These are phyloP conservation scores for Pachypanchax playfairii DNA, from an alignment of 2,113 vertebrate genomes.

Conservation along the genomic window DNA sequence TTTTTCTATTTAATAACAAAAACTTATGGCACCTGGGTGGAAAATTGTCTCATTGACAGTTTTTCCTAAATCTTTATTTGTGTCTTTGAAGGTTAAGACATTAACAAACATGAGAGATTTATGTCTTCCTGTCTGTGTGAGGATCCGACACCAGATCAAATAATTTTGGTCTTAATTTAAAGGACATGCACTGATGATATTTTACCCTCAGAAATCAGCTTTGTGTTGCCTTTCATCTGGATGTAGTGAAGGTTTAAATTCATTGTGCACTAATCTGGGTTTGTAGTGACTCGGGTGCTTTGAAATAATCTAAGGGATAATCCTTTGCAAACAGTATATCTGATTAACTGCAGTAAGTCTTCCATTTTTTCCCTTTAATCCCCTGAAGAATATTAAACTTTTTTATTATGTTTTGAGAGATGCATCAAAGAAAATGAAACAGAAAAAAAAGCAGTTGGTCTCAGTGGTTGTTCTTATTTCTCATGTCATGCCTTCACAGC, in stretches of 20 bases:
- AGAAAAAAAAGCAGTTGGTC: conserved; percentile 17
- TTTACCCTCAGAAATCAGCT: conserved; percentile 27
- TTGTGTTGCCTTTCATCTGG: conserved; percentile 1
- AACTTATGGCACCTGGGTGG: not conserved
- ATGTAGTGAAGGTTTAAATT: conserved; percentile 39
- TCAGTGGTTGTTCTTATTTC: conserved; percentile 10
- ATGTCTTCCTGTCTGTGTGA: conserved; percentile 1
- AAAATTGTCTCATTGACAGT: not conserved
- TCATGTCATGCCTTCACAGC: conserved; percentile 16
- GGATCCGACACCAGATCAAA: conserved; percentile 1
- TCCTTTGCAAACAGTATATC: conserved; percentile 53
- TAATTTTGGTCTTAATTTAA: conserved; percentile 38
- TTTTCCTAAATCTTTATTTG: conserved; percentile 4
- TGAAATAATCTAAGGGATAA: conserved; percentile 73
- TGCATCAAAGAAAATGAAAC: conserved; percentile 22
- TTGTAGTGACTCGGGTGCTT: conserved; percentile 56
- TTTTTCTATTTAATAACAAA: not conserved
- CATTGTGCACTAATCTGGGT: conserved; percentile 54
- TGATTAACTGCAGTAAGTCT: conserved; percentile 54
- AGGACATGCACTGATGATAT: conserved; percentile 12
- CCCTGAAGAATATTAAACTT: conserved; percentile 42
- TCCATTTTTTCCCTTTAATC: conserved; percentile 29
- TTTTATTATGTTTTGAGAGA: conserved; percentile 31
- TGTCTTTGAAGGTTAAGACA: not conserved
- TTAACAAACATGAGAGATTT: not conserved